Evolutionary conservation across 2,113 vertebrate species (phyloP).

Genomic region (Stercorarius parasiticus): DNA sequence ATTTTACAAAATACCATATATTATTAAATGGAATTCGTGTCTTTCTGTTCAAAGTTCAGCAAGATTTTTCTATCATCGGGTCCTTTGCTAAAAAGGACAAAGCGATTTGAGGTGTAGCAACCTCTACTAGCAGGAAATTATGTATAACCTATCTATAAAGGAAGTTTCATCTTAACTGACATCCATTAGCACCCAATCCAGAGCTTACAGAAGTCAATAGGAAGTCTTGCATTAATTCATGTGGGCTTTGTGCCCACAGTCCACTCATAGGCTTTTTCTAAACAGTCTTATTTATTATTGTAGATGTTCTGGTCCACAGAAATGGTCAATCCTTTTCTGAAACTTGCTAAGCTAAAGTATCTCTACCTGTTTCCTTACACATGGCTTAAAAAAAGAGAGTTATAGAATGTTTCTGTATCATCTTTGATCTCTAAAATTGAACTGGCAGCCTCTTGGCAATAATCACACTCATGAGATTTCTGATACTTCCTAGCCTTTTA

Average conservation of each 20-base stretch:
- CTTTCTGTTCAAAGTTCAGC: not conserved
- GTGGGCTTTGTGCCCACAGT: not conserved
- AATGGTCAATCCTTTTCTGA: not conserved
- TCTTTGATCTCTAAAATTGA: conserved; percentile 16
- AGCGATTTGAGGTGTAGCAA: not conserved
- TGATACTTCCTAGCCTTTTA: not conserved
- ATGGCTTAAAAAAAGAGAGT: not conserved
- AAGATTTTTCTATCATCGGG: not conserved
- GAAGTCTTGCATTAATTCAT: not conserved
- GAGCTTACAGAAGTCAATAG: not conserved
- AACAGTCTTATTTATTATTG: not conserved
- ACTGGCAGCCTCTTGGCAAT: not conserved
- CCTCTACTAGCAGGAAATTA: not conserved
- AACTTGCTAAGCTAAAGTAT: not conserved
- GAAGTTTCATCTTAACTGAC: not conserved
- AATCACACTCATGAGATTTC: not conserved
- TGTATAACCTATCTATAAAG: not conserved
- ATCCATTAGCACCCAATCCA: not conserved
- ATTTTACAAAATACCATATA: not conserved
- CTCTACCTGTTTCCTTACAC: not conserved
- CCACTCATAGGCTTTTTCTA: not conserved
- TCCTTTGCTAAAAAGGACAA: not conserved
- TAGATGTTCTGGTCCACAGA: not conserved
- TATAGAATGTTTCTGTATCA: not conserved
- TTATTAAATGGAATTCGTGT: not conserved